Evolutionary conservation across 1,140 invertebrate species (phyloP), one percentile per base, ranked within the genome.

Genomic region (Carcinoscorpius rotundicauda): DNA sequence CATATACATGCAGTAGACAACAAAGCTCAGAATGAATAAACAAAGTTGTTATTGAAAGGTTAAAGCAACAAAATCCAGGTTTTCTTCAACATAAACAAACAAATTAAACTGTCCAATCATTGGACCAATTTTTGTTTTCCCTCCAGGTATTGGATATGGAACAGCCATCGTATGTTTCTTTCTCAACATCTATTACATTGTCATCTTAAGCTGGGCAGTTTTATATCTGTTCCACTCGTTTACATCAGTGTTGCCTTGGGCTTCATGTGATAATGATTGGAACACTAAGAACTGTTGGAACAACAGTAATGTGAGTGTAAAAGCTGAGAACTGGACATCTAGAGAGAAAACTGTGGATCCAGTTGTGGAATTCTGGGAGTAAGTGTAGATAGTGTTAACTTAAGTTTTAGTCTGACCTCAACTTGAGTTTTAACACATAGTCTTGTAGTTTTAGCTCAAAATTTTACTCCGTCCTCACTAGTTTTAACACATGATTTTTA

Each of bases 181-280:
- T 77, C 71, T 84, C 3, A 84, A 83, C 69, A 77, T 78, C 9
- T 83, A 82, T 69, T 83, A 83, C 71, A 83, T 84, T 65, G 79
- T 83, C 0, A 78, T 84, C 51, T 70, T 84, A 10, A 75, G 77
- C 50, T 83, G 82, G 81, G 81, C 78, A 0, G 63, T 82, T 53
- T 79, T 77, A 60, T 83, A 83, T 70, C 71, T 82, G 29, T 76
- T 76, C 56, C 71, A 73, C 51, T 81, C 80, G 6, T 73, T 73
- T 52, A 60, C 61, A 69, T 73, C 69, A 8, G 58, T 52, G 10
- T 53, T 69, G 6, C 71, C 71, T 0, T 73, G 72, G 72, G 51
- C 72, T 48, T 71, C 66, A 3, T 73, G 72, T 61, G 66, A 67
- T 51, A 71, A 73, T 62, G 52, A 59, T 4, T 73, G 72, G 72